These are phyloP conservation scores for Oryzias dopingdopingensis DNA, from an alignment of 2,797 vertebrate genomes.

Conservation along the genomic window DNA sequence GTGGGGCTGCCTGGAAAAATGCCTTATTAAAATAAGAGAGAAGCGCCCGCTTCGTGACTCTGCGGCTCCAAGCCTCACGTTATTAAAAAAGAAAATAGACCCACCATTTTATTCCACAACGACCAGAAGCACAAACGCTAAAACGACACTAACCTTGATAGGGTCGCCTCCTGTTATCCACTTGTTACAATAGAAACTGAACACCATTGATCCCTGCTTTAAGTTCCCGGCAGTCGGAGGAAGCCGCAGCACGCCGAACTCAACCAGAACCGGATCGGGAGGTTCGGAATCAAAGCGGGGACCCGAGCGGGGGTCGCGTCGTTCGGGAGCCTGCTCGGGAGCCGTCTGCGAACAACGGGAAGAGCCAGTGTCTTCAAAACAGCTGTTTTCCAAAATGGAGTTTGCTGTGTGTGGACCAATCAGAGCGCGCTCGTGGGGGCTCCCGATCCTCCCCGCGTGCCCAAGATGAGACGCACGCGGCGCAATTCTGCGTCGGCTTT, in stretches of 20 bases:
- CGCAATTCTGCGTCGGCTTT: not conserved
- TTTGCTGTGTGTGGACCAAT: slow-evolving; percentile 71
- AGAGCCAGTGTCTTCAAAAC: slow-evolving; percentile 71
- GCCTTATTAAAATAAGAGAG: slow-evolving; percentile 11
- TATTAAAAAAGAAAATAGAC: slow-evolving; percentile 2
- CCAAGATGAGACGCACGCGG: slow-evolving; percentile 30
- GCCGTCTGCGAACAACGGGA: slow-evolving; percentile 57
- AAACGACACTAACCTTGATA: slow-evolving; percentile 73
- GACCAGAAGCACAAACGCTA: not conserved
- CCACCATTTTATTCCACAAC: not conserved
- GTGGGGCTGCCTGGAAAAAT: slow-evolving; percentile 18
- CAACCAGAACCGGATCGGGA: slow-evolving; percentile 7
- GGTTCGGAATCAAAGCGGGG: not conserved
- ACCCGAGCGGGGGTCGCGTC: not conserved
- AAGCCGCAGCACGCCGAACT: slow-evolving; percentile 9
- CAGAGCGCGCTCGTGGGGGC: slow-evolving; percentile 51
- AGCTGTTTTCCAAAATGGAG: slow-evolving; percentile 87
- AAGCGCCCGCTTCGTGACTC: slow-evolving; percentile 51
- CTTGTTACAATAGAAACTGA: slow-evolving; percentile 69
- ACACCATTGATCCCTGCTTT: slow-evolving; percentile 56
- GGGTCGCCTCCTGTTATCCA: slow-evolving; percentile 69
- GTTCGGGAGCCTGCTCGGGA: slow-evolving; percentile 17
- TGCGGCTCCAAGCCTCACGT: slow-evolving; percentile 21
- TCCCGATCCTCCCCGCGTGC: slow-evolving; percentile 60
- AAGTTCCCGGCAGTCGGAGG: slow-evolving; percentile 56